Percentiles rank a stretch among this genome's conserved stretches.
Evolutionary conservation across 2,113 vertebrate species (phyloP).

Genomic region (Oceanites oceanicus): DNA sequence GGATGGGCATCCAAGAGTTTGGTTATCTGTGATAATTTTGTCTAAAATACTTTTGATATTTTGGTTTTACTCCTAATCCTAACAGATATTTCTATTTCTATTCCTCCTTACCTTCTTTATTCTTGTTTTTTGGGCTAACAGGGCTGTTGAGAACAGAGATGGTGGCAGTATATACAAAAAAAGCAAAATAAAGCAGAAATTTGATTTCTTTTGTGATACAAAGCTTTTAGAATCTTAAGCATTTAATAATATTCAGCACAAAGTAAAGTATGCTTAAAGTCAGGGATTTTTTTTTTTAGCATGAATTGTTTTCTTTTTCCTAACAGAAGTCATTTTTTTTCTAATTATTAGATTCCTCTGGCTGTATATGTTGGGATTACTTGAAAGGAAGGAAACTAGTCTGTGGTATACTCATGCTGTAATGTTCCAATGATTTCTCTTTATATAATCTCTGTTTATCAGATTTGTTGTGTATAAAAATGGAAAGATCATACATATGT

Average conservation of each 20-base stretch:
- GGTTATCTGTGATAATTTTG: background rate
- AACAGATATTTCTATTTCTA: background rate
- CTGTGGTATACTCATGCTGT: background rate
- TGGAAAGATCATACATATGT: conserved; percentile 43
- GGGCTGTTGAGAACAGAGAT: background rate
- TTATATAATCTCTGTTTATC: conserved; percentile 62
- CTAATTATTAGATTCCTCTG: background rate
- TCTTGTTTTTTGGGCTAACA: background rate
- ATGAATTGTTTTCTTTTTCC: background rate
- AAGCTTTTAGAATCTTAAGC: background rate
- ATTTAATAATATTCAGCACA: background rate
- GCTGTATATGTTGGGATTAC: background rate
- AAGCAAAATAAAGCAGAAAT: background rate
- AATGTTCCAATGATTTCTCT: background rate
- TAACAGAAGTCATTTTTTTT: background rate
- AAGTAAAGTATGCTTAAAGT: background rate
- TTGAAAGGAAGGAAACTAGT: background rate
- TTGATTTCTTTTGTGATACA: background rate
- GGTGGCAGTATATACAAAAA: background rate
- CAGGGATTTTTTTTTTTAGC: background rate
- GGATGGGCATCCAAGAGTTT: background rate
- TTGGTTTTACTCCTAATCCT: background rate
- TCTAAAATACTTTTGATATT: background rate
- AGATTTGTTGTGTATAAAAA: conserved; percentile 60
- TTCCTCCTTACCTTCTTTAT: background rate